Conservation (phyloP, 2,797 vertebrate genomes). For the Acanthopagrus latus region DNA sequence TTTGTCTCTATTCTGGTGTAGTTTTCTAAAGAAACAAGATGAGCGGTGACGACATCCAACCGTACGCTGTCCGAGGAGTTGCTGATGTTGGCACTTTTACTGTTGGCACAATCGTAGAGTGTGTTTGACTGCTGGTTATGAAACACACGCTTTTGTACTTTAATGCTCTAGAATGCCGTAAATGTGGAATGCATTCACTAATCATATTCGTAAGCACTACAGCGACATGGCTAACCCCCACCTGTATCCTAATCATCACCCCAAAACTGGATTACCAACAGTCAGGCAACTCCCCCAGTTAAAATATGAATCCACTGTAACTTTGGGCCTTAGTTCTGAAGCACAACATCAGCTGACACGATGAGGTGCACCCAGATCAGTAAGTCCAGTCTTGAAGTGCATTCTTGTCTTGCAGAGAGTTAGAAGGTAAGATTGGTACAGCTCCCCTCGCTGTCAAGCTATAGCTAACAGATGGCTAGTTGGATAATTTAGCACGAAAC, state of each 20-base stretch:
- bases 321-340: background rate
- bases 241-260: background rate
- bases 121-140: slow-evolving; percentile 7
- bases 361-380: background rate
- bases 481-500: background rate
- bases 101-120: background rate
- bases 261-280: background rate
- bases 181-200: background rate
- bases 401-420: background rate
- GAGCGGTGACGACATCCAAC: slow-evolving; percentile 35
- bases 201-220: background rate
- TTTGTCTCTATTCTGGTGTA: slow-evolving; percentile 24
- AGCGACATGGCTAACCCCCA: background rate
- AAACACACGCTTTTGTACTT: background rate
- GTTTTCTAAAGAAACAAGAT: background rate
- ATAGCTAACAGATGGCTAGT: too few species aligned
- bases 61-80: slow-evolving; percentile 4
- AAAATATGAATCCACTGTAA: background rate
- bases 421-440: background rate
- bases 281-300: background rate
- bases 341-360: background rate
- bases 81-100: slow-evolving; percentile 56
- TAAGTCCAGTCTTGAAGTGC: background rate
- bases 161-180: too few species aligned
- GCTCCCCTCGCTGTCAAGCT: background rate